Evolutionary conservation across 2,797 vertebrate species (phyloP), one percentile per base, ranked within the genome.

Genomic region (Gorsachius magnificus): DNA sequence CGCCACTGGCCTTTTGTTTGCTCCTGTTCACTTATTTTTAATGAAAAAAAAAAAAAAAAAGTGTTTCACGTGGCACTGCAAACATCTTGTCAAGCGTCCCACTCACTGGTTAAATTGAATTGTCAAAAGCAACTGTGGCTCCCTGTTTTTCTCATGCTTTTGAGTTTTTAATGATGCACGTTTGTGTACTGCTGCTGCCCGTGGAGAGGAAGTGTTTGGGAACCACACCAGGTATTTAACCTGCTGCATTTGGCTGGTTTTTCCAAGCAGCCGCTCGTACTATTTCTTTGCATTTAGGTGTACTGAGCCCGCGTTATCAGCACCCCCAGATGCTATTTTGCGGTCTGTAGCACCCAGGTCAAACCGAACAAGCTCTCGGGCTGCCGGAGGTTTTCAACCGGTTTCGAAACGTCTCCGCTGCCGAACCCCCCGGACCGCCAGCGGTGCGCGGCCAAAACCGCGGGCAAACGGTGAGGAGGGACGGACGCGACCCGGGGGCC

Each of bases 341-440:
- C 1, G 14, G 31, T 26, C 38, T 5, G 68, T 13, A 2, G 2
- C 0, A 0, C 4, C 2, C 46, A 3, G 33, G 24, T 4, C 60
- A 21, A 24, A 13, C 51, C 1, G 1, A 53, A 11, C 0, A 2
- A 26, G 24, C 58, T n/a, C 43, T 24, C 2, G 25, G 1, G 38
- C 17, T 38, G 10, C 36, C 15, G 0, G 45, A 29, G 38, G 10
- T 70, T 45, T 19, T 6, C 38, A 22, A 35, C 38, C 12, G 5
- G 17, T 51, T 43, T 35, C 1, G 7, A 33, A 54, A 6, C 7
- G 6, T 8, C n/a, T 11, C 41, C 6, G 9, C n/a, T 8, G 41
- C 57, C 15, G 17, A 50, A 9, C 19, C 29, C 38, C 31, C 16
- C 14, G 3, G 33, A 8, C 28, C 14, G 46, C 38, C 8, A 9